Base-by-base conservation (phyloP, 2,113 vertebrate genomes). In the Uria aalge region DNA sequence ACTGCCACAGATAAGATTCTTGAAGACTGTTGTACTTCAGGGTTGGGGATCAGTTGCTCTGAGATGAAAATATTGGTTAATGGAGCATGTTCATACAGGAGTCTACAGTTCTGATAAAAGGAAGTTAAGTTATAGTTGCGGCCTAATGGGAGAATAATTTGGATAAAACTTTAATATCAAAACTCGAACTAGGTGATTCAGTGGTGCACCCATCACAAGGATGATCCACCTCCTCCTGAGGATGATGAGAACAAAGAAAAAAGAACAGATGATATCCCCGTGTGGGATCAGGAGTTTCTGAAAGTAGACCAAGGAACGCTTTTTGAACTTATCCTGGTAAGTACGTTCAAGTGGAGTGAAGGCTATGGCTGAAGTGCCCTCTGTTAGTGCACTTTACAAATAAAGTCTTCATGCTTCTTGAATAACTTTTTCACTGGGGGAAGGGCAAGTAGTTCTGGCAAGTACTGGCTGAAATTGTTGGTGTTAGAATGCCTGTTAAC, bases 191-290 rank as follows among this genome's bases (percentile, higher is more conserved):
- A 99, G 99, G 99, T 99, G 93, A 99, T 99, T 97, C 99, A 99
- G 98, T 99, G 99, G 99, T 99, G 99, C 98, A 99, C 99, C 86
- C 99, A 99, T 97, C 99, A 99, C 98, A 99, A 99, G 98, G 99
- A 99, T 95, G 99, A 99, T 94, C 99, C 99, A 38, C 99, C 99
- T 98, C 99, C 99, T 71, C 99, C 99, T 22, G 99, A 99, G 97
- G 99, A 99, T 47, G 99, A 99, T 90, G 99, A 99, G 97, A 99
- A 99, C 98, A 99, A 99, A 98, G 99, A 99, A 90, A 99, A 99
- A 94, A 99, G 99, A 97, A 99, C 99, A 52, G 99, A 99, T 93
- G 99, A 99, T 97, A 99, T 99, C 96, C 99, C 99, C 60, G 99
- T 99, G 71, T 99, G 99, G 99, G 99, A 99, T 98, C 99, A 99